Conservation (phyloP, 2,797 vertebrate species). For the Pampus argenteus region DNA sequence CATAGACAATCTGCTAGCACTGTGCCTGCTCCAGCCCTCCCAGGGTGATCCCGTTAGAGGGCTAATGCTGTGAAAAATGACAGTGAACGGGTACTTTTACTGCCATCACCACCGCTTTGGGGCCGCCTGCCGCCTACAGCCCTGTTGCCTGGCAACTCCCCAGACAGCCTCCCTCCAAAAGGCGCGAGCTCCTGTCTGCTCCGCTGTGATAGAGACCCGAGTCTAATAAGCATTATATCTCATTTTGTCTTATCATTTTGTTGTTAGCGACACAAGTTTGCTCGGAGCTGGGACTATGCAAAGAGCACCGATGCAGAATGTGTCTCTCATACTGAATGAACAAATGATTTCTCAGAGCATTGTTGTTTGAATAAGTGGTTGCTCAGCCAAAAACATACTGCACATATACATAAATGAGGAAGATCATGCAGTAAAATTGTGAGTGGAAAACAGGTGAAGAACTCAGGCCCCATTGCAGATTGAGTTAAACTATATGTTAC, state of each 20-base stretch:
- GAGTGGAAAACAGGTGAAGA: neutral
- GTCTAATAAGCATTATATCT: conserved; percentile 76
- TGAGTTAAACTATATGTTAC: neutral
- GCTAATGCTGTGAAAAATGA: conserved; percentile 85
- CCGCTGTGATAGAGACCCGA: conserved; percentile 66
- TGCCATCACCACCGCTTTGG: conserved; percentile 62
- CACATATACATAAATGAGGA: conserved; percentile 41
- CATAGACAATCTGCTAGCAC: conserved; percentile 51
- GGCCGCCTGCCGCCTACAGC: conserved; percentile 67
- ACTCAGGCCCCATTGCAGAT: neutral
- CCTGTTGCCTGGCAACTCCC: conserved; percentile 86
- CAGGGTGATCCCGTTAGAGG: conserved; percentile 81
- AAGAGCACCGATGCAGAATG: conserved; percentile 60
- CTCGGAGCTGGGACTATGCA: conserved; percentile 57
- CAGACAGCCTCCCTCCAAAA: conserved; percentile 73
- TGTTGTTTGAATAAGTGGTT: conserved; percentile 52
- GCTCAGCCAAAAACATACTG: conserved; percentile 38
- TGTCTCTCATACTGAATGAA: conserved; percentile 55
- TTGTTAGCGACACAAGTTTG: conserved; percentile 72
- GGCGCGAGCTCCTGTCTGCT: conserved; percentile 67
- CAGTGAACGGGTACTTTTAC: conserved; percentile 75
- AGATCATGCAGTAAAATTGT: conserved; percentile 27
- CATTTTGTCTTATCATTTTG: conserved; percentile 73
- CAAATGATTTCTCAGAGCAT: conserved; percentile 51
- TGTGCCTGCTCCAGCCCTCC: conserved; percentile 66